phyloP scores from a whole-genome alignment of 1,140 invertebrate genomes.

The Pseudobourletiella spinata region DNA sequence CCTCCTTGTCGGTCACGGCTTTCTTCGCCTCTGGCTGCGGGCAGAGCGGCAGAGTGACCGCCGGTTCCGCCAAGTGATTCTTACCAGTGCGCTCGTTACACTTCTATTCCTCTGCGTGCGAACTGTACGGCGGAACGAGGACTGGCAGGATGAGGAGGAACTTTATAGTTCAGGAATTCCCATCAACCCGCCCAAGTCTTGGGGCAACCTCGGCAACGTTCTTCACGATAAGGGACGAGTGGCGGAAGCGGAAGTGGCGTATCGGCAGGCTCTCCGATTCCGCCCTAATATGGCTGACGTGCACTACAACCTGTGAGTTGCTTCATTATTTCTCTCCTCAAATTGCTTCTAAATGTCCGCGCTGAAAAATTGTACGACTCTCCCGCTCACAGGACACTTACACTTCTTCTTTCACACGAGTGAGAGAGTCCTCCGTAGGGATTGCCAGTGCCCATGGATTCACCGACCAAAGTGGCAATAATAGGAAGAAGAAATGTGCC shows the following conservation, averaged over 20 bases:
- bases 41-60: not conserved
- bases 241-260: conserved; percentile 76
- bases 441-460: no score
- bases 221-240: conserved; percentile 73
- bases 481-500: no score
- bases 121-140: conserved; percentile 72
- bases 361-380: no score
- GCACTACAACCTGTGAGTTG: conserved; percentile 90
- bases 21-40: conserved; percentile 9
- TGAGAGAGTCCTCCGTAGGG: no score
- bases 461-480: no score
- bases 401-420: no score
- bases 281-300: conserved; percentile 93
- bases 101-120: conserved; percentile 58
- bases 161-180: conserved; percentile 81
- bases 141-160: conserved; percentile 88
- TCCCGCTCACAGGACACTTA: no score
- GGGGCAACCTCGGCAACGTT: conserved; percentile 78
- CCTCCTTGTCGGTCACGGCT: conserved; percentile 67
- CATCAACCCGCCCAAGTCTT: conserved; percentile 87
- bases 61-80: not conserved
- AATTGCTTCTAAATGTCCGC: not conserved
- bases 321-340: no score
- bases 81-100: not conserved
- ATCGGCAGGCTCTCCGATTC: conserved; percentile 72